Evolutionary conservation across 2,888 invertebrate species (phyloP), one percentile per base, ranked within the genome.

Genomic region (Oegoconia quadripuncta): DNA sequence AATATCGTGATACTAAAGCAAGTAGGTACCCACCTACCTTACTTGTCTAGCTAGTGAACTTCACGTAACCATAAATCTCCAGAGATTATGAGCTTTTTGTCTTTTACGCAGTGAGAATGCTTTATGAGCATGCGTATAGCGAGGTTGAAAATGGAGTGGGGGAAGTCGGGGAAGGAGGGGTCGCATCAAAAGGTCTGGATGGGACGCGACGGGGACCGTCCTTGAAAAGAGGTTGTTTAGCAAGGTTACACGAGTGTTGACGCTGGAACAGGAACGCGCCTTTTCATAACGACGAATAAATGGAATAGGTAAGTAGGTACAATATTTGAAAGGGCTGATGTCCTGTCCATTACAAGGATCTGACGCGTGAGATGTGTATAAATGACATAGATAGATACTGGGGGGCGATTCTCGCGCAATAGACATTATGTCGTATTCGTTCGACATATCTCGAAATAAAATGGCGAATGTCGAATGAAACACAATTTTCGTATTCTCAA

Each of bases 161-260:
- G 39, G 43, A 40, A 57, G 52, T 39, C 42, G 52, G 47, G 54
- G 50, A 46, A 58, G 62, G 62, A 62, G 59, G 30, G 53, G 55
- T 47, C 48, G 47, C 54, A 62, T 55, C 60, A 61, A 63, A 67
- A 59, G 59, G 60, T 49, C 60, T 53, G 65, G 66, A 68, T 61
- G 64, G 50, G 48, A 56, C 55, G 47, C 51, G 64, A 56, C 55
- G 50, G 48, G 45, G 48, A 36, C 43, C 55, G 77, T 68, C 79
- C 79, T 80, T 79, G 74, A 75, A 67, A 35, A 59, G 52, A 56
- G 49, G 15, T 25, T 61, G 52, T 64, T 69, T 59, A 55, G 62
- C 72, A 73, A 77, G 72, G 71, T 74, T 74, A 69, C 50, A 56
- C 48, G 38, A 44, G 28, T 36, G 20, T 29, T 29, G 29, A 25